phyloP scores from a whole-genome alignment of 2,113 vertebrate species.

The Podiceps cristatus region DNA sequence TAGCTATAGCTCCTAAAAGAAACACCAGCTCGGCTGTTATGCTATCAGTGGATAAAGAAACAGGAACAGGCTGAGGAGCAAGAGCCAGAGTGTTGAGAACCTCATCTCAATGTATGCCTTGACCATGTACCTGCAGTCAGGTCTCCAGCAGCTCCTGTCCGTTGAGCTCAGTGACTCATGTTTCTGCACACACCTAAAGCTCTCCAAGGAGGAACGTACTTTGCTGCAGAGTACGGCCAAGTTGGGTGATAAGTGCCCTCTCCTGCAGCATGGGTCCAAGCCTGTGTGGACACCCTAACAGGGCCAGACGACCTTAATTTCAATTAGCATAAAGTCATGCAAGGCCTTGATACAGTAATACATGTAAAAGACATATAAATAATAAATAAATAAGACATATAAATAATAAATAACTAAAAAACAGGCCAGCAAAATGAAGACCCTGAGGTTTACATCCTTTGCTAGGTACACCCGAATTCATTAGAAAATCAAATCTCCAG shows the following conservation, averaged over 20 bases:
- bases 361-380: neutral
- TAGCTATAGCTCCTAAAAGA: neutral
- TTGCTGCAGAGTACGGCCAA: neutral
- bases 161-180: fast-evolving
- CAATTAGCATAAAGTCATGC: neutral
- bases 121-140: neutral
- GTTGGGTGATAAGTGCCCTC: neutral
- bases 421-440: neutral
- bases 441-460: neutral
- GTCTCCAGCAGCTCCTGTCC: neutral
- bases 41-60: neutral
- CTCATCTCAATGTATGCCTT: fast-evolving
- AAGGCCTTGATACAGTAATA: neutral
- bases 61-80: neutral
- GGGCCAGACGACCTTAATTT: neutral
- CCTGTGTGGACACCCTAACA: fast-evolving
- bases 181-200: neutral
- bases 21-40: neutral
- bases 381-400: neutral
- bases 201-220: fast-evolving
- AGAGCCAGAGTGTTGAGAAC: neutral
- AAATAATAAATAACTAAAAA: too few species aligned
- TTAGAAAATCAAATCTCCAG: neutral
- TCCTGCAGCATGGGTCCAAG: neutral
- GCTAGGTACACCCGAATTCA: neutral